A percentile compares a stretch with the other conserved stretches of the same genome.
Evolutionary conservation across 2,797 vertebrate genomes (phyloP).

Genomic region (Vultur gryphus): DNA sequence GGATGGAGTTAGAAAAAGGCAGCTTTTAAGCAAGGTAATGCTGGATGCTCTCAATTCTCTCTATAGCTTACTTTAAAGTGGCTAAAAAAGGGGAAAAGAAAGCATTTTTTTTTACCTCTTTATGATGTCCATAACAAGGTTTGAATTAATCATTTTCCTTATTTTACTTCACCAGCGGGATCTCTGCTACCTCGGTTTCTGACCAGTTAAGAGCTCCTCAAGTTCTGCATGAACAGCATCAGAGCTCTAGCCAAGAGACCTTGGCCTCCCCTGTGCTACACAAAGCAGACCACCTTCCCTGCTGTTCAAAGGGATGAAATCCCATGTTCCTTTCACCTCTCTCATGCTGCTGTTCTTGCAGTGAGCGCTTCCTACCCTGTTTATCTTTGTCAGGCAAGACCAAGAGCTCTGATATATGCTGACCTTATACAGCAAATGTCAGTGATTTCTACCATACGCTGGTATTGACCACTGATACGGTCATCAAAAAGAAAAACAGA

Average conservation of each 20-base stretch:
- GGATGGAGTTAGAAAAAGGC: not conserved
- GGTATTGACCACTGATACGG: rapidly evolving
- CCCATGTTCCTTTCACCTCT: not conserved
- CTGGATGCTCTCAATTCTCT: not conserved
- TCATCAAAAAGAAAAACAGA: not conserved
- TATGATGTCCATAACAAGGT: not conserved
- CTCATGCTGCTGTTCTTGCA: not conserved
- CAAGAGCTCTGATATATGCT: not conserved
- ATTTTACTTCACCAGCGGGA: not conserved
- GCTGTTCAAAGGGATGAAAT: not conserved
- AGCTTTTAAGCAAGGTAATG: not conserved
- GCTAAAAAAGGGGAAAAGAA: not conserved
- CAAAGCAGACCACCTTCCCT: not conserved
- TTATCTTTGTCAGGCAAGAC: not conserved
- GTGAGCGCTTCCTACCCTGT: not conserved
- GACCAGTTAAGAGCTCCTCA: not conserved
- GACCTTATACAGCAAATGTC: not conserved
- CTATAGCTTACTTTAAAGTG: not conserved
- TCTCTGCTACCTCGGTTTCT: not conserved
- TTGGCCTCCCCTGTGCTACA: rapidly evolving
- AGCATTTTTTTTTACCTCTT: not conserved
- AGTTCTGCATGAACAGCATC: not conserved
- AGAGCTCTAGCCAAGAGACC: not conserved
- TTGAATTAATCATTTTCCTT: not conserved
- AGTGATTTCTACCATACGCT: not conserved